Evolutionary conservation across 2,797 vertebrate species (phyloP).

Genomic region (Trachops cirrhosus): DNA sequence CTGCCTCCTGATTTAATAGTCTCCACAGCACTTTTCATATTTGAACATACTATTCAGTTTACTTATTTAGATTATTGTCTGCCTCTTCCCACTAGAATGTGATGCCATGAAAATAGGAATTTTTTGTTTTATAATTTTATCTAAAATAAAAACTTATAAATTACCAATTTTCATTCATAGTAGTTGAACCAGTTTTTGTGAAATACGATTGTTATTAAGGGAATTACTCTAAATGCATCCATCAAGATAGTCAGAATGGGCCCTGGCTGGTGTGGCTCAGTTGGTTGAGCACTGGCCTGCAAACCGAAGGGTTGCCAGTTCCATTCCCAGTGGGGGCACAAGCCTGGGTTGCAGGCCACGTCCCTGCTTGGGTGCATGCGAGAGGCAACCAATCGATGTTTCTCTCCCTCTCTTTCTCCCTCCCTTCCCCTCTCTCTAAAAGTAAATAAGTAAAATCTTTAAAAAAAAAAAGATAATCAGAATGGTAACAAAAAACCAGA

Average conservation of each 20-base stretch:
- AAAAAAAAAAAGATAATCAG: not conserved
- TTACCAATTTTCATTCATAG: not conserved
- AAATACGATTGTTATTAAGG: slow-evolving; percentile 13
- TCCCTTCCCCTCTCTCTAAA: too few species aligned
- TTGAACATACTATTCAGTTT: not conserved
- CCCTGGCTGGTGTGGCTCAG: too few species aligned
- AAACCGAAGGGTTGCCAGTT: too few species aligned
- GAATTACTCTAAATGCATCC: not conserved
- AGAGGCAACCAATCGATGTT: too few species aligned
- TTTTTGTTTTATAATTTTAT: not conserved
- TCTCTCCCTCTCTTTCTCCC: too few species aligned
- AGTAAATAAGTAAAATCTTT: too few species aligned
- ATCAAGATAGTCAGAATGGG: not conserved
- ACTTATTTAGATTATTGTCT: not conserved
- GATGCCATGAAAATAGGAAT: not conserved
- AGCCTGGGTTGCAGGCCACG: too few species aligned
- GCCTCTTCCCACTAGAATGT: slow-evolving; percentile 2
- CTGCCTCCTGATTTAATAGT: not conserved
- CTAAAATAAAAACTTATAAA: not conserved
- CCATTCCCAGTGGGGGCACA: too few species aligned
- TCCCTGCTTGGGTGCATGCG: too few species aligned
- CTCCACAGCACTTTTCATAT: not conserved
- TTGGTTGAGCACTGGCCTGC: too few species aligned
- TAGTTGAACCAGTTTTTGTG: not conserved
- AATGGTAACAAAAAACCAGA: not conserved